phyloP scores from a whole-genome alignment of 2,888 invertebrate species.

The Clunio marinus region DNA sequence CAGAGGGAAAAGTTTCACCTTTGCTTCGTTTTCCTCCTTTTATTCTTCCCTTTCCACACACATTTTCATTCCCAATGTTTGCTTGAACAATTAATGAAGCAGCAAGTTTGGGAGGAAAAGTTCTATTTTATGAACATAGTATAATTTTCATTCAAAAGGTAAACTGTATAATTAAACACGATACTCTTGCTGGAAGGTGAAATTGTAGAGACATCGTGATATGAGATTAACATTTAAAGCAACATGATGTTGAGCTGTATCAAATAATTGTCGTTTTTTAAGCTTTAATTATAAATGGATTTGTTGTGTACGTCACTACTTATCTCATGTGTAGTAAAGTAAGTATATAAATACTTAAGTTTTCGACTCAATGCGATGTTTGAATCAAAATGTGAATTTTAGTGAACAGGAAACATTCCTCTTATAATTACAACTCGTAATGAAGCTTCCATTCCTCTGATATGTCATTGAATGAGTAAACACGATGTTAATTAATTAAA shows the following conservation, averaged over 20 bases:
- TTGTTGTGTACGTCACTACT: no score
- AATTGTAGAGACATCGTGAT: neutral
- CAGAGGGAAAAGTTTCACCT: neutral
- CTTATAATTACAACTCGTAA: no score
- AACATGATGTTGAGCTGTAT: conserved; percentile 6
- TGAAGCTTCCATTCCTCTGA: no score
- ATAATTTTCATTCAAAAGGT: conserved; percentile 19
- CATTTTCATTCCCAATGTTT: no score
- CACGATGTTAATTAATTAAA: no score
- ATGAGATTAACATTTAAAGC: conserved; percentile 1
- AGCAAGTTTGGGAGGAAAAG: conserved; percentile 8
- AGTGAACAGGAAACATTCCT: no score
- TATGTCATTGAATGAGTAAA: no score
- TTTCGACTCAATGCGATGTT: no score
- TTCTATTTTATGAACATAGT: neutral
- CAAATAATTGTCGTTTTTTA: conserved; percentile 8
- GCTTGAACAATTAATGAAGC: conserved; percentile 34
- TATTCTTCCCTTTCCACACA: no score
- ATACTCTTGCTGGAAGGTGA: neutral
- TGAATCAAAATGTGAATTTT: no score
- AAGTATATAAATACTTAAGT: no score
- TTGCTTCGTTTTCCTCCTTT: neutral
- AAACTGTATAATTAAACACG: conserved; percentile 24
- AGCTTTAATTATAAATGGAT: conserved; percentile 8
- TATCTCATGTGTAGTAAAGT: no score